Percentiles rank a stretch among this genome's conserved stretches.
Conservation (phyloP, 92 coral and sea anemone genomes). For the Porites cylindrica region DNA sequence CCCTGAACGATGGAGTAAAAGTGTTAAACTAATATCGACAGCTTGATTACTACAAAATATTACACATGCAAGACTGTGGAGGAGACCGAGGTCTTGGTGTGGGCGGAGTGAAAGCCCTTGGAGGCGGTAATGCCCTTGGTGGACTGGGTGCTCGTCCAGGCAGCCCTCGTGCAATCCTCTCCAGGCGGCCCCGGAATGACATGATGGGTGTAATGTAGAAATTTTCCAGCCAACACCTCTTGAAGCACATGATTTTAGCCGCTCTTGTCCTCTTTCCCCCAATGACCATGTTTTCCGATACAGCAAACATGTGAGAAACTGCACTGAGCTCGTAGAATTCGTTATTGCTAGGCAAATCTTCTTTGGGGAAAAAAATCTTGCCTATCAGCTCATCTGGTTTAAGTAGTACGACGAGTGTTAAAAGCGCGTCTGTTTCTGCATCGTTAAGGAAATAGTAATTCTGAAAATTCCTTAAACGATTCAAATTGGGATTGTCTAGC, state of each 20-base stretch:
- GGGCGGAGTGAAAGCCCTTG: not conserved
- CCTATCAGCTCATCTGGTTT: slow-evolving; percentile 28
- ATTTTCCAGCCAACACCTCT: slow-evolving; percentile 5
- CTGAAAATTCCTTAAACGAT: slow-evolving; percentile 14
- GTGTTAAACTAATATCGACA: too few relatives aligned
- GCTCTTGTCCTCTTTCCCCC: slow-evolving; percentile 35
- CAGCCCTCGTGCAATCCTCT: slow-evolving; percentile 13
- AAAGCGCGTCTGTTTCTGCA: slow-evolving; percentile 26
- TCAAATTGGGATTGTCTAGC: slow-evolving; percentile 18
- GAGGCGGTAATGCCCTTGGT: slow-evolving; percentile 1
- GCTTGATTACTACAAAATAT: slow-evolving; percentile 16
- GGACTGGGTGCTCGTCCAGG: not conserved
- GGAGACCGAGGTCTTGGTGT: not conserved
- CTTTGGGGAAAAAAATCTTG: slow-evolving; percentile 33
- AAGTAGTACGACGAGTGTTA: slow-evolving; percentile 19
- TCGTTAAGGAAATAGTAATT: slow-evolving; percentile 24
- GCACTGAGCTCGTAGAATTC: slow-evolving; percentile 33
- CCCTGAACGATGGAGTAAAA: too few relatives aligned
- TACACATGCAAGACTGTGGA: not conserved
- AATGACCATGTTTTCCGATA: slow-evolving; percentile 26
- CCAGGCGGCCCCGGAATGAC: slow-evolving; percentile 23
- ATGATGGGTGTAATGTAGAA: slow-evolving; percentile 30
- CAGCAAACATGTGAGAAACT: slow-evolving; percentile 4
- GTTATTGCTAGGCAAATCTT: slow-evolving; percentile 13
- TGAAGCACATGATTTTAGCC: slow-evolving; percentile 22